phyloP scores from a whole-genome alignment of 2,797 vertebrate species.

The Arrhamphus sclerolepis region DNA sequence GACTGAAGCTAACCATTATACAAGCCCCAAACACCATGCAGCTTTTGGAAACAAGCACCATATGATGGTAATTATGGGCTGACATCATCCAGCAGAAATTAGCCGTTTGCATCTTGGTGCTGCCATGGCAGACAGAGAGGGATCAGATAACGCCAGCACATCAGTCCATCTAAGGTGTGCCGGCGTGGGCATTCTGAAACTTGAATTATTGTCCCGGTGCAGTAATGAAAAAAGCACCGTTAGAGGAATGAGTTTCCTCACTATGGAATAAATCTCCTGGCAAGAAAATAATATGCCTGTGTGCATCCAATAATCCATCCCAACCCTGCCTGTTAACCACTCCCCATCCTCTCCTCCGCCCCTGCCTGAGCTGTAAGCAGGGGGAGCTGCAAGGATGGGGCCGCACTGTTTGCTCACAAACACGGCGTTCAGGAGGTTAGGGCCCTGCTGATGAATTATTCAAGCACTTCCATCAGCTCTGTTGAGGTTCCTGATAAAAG shows the following conservation, averaged over 20 bases:
- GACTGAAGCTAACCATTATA: constrained; percentile 44
- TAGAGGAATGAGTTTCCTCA: constrained; percentile 74
- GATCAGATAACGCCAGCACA: constrained; percentile 56
- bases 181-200: constrained; percentile 56
- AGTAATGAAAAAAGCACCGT: constrained; percentile 70
- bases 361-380: constrained; percentile 44
- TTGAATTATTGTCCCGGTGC: constrained; percentile 64
- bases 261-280: constrained; percentile 76
- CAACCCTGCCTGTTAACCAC: constrained; percentile 77
- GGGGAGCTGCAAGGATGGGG: constrained; percentile 59
- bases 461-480: constrained; percentile 87
- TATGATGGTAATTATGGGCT: constrained; percentile 65
- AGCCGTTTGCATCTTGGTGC: constrained; percentile 56
- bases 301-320: constrained; percentile 79
- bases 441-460: constrained; percentile 92
- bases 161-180: constrained; percentile 50
- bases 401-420: constrained; percentile 82
- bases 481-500: constrained; percentile 91
- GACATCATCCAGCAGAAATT: constrained; percentile 66
- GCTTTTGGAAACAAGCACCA: constrained; percentile 60
- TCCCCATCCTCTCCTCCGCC: constrained; percentile 58
- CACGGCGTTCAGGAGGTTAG: constrained; percentile 84
- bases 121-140: constrained; percentile 52
- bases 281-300: constrained; percentile 79
- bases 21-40: constrained; percentile 26